phyloP scores from a whole-genome alignment of 2,888 invertebrate species.

The Xylota sylvarum region DNA sequence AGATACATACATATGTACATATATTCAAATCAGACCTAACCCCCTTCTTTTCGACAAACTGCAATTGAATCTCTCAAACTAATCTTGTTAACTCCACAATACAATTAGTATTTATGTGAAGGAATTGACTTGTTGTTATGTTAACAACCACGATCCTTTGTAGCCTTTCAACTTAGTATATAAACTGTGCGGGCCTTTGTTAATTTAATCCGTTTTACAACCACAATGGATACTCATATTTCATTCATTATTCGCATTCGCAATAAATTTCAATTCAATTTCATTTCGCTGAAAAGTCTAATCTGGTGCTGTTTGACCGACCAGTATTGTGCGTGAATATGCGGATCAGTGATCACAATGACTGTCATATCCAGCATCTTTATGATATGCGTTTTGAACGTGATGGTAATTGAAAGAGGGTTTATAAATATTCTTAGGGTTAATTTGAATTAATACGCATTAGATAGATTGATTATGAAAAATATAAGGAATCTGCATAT shows the following conservation, averaged over 20 bases:
- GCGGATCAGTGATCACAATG: constrained; percentile 26
- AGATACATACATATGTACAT: neutral
- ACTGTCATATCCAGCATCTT: constrained; percentile 35
- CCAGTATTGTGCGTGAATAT: constrained; percentile 18
- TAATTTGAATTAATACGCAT: neutral
- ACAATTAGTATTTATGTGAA: constrained; percentile 47
- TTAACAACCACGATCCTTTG: constrained; percentile 31
- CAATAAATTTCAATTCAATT: constrained; percentile 73
- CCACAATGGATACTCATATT: constrained; percentile 55
- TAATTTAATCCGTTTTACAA: constrained; percentile 54
- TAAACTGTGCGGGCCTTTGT: constrained; percentile 57
- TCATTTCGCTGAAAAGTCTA: constrained; percentile 46
- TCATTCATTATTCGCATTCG: constrained; percentile 52
- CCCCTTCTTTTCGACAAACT: neutral
- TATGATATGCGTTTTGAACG: constrained; percentile 1
- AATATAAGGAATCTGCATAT: too few relatives aligned
- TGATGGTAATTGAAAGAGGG: neutral
- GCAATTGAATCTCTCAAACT: neutral
- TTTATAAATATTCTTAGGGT: neutral
- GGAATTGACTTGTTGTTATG: constrained; percentile 4
- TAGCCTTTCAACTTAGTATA: constrained; percentile 18
- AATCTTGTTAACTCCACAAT: constrained; percentile 27
- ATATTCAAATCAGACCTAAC: neutral
- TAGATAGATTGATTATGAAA: neutral
- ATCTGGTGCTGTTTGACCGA: constrained; percentile 32